phyloP scores from a whole-genome alignment of 2,888 invertebrate species.

The Protula sp. region DNA sequence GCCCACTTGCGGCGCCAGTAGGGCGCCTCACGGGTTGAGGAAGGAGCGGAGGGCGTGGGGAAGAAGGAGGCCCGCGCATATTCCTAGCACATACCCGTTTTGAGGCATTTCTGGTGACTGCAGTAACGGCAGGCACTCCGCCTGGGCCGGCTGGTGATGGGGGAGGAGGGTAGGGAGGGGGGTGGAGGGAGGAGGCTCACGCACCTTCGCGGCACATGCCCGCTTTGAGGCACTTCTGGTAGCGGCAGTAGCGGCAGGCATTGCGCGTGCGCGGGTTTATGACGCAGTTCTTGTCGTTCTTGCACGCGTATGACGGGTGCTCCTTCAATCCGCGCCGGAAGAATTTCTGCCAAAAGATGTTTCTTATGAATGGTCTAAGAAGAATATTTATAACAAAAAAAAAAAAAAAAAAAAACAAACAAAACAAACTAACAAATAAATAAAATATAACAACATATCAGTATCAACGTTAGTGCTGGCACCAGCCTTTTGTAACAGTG shows the following conservation, averaged over 20 bases:
- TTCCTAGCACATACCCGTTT: conserved; percentile 8
- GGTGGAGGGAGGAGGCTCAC: too few species aligned
- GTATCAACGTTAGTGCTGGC: too few species aligned
- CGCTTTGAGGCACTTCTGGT: conserved; percentile 14
- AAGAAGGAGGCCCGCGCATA: too few species aligned
- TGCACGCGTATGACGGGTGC: conserved; percentile 16
- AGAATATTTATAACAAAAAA: neutral
- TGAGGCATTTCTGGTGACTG: conserved; percentile 17
- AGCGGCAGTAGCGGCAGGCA: conserved; percentile 19
- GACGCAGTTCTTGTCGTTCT: conserved; percentile 5
- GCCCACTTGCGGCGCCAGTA: too few species aligned
- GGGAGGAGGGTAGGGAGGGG: too few species aligned
- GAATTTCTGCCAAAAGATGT: conserved; percentile 20
- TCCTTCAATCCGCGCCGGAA: conserved; percentile 20
- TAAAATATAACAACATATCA: neutral
- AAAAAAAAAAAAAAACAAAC: too few species aligned
- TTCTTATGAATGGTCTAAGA: too few species aligned
- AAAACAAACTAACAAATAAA: too few species aligned
- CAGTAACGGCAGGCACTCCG: conserved; percentile 19
- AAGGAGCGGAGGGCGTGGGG: neutral
- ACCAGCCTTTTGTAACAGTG: too few species aligned
- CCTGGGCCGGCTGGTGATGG: conserved; percentile 16
- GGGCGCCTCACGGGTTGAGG: neutral
- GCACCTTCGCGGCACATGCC: conserved; percentile 10
- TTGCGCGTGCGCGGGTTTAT: conserved; percentile 21